Base-by-base conservation (phyloP, 2,888 invertebrate species). In the Spodoptera exigua region DNA sequence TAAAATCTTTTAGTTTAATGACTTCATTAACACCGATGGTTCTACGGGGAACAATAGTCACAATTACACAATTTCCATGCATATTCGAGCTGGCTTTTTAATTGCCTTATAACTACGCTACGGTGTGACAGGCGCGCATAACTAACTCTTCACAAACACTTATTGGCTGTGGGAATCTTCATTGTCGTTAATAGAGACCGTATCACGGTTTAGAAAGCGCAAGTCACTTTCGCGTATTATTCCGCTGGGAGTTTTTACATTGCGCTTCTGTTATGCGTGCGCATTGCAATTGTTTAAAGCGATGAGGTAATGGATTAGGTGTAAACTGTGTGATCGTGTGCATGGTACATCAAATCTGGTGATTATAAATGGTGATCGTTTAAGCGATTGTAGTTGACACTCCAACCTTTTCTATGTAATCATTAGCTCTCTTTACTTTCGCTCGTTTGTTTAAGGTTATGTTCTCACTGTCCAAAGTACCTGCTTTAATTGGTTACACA, bases 151-250 rank as follows among this genome's bases (percentile, higher is more conserved):
- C 64, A 62, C 60, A 61, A 75, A 72, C 72, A 69, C 61, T 76
- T 76, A 77, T 80, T 76, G 66, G 72, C 56, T 81, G 79, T 84
- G 82, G 73, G 81, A 83, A 81, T 74, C 71, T 71, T 66, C 70
- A 68, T 62, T 73, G 70, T 75, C 18, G 61, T 56, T 68, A 65
- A 58, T 66, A 75, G 74, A 74, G 74, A 70, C 57, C 34, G 54
- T 61, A 72, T 53, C 46, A 61, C 44, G 43, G 40, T 63, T 70
- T 78, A 76, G 80, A 79, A 79, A 79, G 70, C 48, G 57, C 48
- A 63, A 63, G 59, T 73, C 40, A 64, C 58, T 62, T 69, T 74
- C 63, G 41, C 47, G 47, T 56, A 51, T 39, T 21, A 47, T 52
- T 52, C 43, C 21, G 37, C 41, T 44, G 34, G 34, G 37, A 39